Base-by-base conservation (phyloP, 2,888 invertebrate species). In the Lydus trimaculatus region DNA sequence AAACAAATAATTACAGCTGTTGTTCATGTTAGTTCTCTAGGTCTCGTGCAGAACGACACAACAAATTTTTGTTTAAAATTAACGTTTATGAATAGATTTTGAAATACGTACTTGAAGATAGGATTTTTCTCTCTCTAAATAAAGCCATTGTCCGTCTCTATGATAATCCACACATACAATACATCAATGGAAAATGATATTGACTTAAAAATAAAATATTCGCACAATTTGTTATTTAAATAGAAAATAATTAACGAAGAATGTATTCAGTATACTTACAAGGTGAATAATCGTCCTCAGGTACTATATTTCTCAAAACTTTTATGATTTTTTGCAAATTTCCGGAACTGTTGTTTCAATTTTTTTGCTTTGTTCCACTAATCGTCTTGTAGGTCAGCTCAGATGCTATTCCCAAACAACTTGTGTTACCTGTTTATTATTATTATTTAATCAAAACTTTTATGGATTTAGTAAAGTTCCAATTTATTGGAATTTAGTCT, bases 41-140 rank as follows among this genome's bases (percentile, higher is more conserved):
- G 56, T 56, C 56, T 56, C 56, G 8, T 11, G 23, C 28, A 56
- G 7, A 13, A 28, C 28, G 56, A 25, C 28, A 56, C 4, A 23
- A 56, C 11, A 13, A 15, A 25, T 56, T 56, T 56, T 56, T 25
- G 23, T 23, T 25, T 13, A 25, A n/a, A 56, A 25, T 56, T 56
- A 56, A 56, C 28, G 15, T 56, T 28, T 56, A 56, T 56, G 56
- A 56, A 56, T 56, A 56, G 56, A 56, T 56, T 56, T 56, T 56
- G 56, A 28, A 56, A 56, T 56, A 28, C 7, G 56, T 56, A 56
- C 56, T 56, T 56, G 56, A 56, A 28, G 15, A 56, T 56, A 28
- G 5, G 11, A 1, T 25, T 56, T 56, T 56, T 56, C n/a, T n/a
- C n/a, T 56, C 25, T 56, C 1, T 13, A 39, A 15, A 39, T 4